These are phyloP conservation scores for Melitaea athalia DNA, from an alignment of 2,888 invertebrate genomes.

Conservation along the genomic window DNA sequence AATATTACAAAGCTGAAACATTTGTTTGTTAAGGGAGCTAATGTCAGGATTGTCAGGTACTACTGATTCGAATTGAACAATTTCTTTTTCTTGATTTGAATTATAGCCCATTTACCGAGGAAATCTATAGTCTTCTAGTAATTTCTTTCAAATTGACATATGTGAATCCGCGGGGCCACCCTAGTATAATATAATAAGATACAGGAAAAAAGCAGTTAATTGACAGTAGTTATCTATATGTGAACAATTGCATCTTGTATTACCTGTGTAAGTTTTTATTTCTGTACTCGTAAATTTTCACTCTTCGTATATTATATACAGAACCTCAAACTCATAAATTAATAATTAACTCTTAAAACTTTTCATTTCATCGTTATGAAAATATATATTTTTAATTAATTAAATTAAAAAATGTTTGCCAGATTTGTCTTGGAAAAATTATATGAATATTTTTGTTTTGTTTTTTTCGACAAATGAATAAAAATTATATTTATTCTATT, in stretches of 20 bases:
- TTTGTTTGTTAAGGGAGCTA: too few species aligned
- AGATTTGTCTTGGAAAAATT: not conserved
- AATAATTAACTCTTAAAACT: not conserved
- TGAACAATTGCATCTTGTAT: not conserved
- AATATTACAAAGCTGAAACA: too few species aligned
- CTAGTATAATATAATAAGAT: too few species aligned
- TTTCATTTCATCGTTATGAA: not conserved
- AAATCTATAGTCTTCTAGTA: too few species aligned
- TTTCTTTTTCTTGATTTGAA: too few species aligned
- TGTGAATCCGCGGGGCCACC: too few species aligned
- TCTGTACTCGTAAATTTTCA: not conserved
- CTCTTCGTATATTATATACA: not conserved
- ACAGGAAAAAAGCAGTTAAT: too few species aligned
- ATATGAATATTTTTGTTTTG: not conserved
- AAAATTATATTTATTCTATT: not conserved
- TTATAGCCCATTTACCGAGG: too few species aligned
- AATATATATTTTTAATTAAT: conserved; percentile 1
- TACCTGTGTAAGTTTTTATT: not conserved
- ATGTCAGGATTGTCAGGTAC: too few species aligned
- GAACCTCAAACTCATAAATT: not conserved
- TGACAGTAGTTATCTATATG: too few species aligned
- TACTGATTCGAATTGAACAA: too few species aligned
- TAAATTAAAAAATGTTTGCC: not conserved
- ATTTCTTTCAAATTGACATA: too few species aligned
- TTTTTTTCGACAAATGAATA: not conserved